A percentile compares a stretch with the other conserved stretches of the same genome.
These are phyloP conservation scores for Tortricodes alternella DNA, from an alignment of 2,888 invertebrate species.

Conservation along the genomic window DNA sequence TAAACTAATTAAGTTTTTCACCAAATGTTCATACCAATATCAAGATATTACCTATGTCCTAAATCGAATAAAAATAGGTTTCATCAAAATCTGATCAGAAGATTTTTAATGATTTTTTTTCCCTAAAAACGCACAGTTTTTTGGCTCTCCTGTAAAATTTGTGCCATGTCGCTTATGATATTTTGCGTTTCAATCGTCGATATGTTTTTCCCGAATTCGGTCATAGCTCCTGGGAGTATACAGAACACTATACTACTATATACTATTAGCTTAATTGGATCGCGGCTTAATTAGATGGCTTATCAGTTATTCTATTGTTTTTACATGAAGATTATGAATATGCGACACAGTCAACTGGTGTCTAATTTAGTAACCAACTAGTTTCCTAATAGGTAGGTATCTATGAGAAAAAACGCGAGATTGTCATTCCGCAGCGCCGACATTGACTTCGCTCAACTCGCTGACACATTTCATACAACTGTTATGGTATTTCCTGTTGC, in stretches of 20 bases:
- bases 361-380: conserved; percentile 9
- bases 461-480: conserved; percentile 24
- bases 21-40: too few species aligned
- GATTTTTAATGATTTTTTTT: too few species aligned
- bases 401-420: conserved; percentile 16
- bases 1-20: too few species aligned
- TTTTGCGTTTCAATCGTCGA: too few species aligned
- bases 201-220: not conserved
- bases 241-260: not conserved
- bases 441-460: conserved; percentile 17
- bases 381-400: too few species aligned
- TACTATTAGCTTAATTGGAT: conserved; percentile 13
- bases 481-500: conserved; percentile 26
- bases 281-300: not conserved
- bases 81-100: too few species aligned
- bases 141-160: too few species aligned
- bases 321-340: not conserved
- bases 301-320: not conserved
- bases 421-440: conserved; percentile 19
- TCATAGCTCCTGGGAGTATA: not conserved
- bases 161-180: too few species aligned
- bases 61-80: too few species aligned
- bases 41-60: too few species aligned
- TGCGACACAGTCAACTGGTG: not conserved
- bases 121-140: too few species aligned